These are phyloP conservation scores for Sebastes cheni DNA, from an alignment of 2,797 vertebrate species.

Conservation along the genomic window DNA sequence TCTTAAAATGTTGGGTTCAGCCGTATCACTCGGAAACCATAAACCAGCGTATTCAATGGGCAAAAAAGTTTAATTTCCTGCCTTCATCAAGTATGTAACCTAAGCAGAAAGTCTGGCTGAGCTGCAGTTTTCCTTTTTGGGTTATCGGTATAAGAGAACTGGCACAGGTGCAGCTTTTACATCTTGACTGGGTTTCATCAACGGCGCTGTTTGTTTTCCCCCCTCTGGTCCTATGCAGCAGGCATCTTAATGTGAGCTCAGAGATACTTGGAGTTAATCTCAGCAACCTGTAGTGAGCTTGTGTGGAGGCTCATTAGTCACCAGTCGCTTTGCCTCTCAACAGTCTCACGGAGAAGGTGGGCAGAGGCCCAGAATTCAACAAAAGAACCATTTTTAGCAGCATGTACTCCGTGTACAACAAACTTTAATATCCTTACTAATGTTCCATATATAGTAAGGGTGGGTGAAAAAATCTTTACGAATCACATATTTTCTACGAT, in stretches of 20 bases:
- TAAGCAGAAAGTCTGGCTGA: conserved; percentile 12
- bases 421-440: background rate
- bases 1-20: background rate
- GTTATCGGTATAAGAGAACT: conserved; percentile 25
- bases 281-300: conserved; percentile 21
- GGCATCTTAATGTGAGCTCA: conserved; percentile 50
- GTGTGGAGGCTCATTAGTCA: conserved; percentile 13
- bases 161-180: conserved; percentile 46
- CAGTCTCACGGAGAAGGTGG: background rate
- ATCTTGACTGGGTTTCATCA: conserved; percentile 47
- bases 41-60: background rate
- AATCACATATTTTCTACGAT: background rate
- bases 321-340: background rate
- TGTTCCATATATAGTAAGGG: background rate
- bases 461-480: background rate
- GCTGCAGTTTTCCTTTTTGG: conserved; percentile 46
- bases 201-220: conserved; percentile 23
- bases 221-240: conserved; percentile 40
- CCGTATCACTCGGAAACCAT: background rate
- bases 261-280: conserved; percentile 26
- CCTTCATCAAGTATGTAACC: conserved; percentile 37
- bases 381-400: background rate
- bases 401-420: background rate
- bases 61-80: conserved; percentile 42
- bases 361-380: background rate